Conservation (phyloP, 92 coral and sea anemone species). For the Galaxea fascicularis region DNA sequence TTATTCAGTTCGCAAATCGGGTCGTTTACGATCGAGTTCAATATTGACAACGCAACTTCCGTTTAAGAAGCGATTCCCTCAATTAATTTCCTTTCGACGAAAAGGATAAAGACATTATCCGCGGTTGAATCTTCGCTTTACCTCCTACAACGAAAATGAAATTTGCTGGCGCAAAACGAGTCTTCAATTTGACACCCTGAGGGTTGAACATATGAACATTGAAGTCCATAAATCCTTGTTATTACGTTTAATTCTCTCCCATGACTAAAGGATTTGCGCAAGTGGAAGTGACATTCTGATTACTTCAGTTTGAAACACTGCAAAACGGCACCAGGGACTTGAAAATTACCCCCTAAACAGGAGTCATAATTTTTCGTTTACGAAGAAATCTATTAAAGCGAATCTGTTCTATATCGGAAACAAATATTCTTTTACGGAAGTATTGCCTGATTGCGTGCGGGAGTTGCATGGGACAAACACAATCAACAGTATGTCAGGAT, state of each 20-base stretch:
- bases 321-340: no score
- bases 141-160: constrained; percentile 31
- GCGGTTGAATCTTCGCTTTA: background rate
- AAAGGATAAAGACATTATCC: background rate
- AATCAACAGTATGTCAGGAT: constrained; percentile 18
- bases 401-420: background rate
- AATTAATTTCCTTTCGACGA: constrained; percentile 23
- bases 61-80: background rate
- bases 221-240: background rate
- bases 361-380: no score
- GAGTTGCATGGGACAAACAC: background rate
- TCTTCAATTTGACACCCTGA: background rate
- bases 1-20: background rate
- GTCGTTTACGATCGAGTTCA: constrained; percentile 1
- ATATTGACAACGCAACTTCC: constrained; percentile 25
- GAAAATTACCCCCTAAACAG: no score
- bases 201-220: background rate
- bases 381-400: no score
- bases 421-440: constrained; percentile 22
- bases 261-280: background rate
- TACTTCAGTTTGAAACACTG: no score
- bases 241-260: background rate
- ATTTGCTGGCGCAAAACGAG: background rate
- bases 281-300: background rate
- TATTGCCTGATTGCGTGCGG: background rate